A percentile compares a stretch with the other conserved stretches of the same genome.
These are phyloP conservation scores for Adela reaumurella DNA, from an alignment of 2,888 invertebrate genomes.

Conservation along the genomic window DNA sequence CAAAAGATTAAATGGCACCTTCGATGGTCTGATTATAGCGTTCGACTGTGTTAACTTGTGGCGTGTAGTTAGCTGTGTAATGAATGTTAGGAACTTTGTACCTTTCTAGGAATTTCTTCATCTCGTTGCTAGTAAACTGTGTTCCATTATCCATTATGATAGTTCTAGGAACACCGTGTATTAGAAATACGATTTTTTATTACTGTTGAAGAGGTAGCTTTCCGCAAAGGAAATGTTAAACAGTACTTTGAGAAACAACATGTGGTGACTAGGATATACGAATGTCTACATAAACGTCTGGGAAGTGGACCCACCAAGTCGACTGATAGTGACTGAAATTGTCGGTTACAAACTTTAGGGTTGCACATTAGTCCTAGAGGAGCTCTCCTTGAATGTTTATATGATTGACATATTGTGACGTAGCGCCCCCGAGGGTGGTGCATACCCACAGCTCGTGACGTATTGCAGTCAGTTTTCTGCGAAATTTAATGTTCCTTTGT, in stretches of 20 bases:
- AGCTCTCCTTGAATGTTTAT: background rate
- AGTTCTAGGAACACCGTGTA: conserved; percentile 16
- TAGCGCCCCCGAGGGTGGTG: too few relatives aligned
- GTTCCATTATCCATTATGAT: conserved; percentile 15
- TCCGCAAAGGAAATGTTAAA: conserved; percentile 9
- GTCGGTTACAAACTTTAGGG: background rate
- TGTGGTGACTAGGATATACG: conserved; percentile 11
- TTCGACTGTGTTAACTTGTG: conserved; percentile 11
- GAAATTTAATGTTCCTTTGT: too few relatives aligned
- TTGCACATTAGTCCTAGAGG: background rate
- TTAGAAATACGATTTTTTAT: conserved; percentile 12
- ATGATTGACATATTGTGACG: background rate
- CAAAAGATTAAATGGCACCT: background rate
- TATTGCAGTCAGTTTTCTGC: too few relatives aligned
- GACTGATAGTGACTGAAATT: background rate
- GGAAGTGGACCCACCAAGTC: background rate
- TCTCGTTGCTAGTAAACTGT: conserved; percentile 12
- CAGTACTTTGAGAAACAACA: conserved; percentile 15
- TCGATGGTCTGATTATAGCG: conserved; percentile 13
- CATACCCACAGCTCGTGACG: too few relatives aligned
- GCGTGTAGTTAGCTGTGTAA: conserved; percentile 10
- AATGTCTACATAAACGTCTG: background rate
- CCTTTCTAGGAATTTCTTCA: conserved; percentile 7
- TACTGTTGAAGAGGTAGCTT: conserved; percentile 5
- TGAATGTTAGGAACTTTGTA: conserved; percentile 14